These are phyloP conservation scores for Eulemur rubriventer DNA, from an alignment of 2,797 vertebrate species.

Conservation along the genomic window DNA sequence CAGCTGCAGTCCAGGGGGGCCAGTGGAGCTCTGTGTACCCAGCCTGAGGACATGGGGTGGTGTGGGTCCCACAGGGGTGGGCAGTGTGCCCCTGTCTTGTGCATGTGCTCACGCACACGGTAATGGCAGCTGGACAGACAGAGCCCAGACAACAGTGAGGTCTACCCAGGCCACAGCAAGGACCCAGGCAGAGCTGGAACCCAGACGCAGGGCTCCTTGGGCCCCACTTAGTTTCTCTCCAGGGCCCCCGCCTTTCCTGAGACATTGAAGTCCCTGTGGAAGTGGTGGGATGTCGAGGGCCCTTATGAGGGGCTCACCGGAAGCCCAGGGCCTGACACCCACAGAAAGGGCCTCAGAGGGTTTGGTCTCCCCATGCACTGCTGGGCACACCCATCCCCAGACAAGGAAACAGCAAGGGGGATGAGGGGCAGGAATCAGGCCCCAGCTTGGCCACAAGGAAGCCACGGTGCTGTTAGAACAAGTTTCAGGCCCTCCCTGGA, in stretches of 20 bases:
- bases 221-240: neutral
- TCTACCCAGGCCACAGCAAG: neutral
- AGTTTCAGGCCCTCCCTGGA: neutral
- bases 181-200: neutral
- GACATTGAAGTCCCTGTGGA: neutral
- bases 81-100: neutral
- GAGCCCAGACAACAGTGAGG: neutral
- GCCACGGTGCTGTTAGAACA: neutral
- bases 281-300: no score
- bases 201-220: no score
- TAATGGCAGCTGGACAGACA: no score
- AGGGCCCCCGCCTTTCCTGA: neutral
- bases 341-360: neutral
- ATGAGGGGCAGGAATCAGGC: no score
- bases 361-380: neutral
- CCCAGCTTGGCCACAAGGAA: neutral
- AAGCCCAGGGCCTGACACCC: neutral
- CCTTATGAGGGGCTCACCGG: neutral
- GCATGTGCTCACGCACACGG: fast-evolving
- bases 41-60: fast-evolving
- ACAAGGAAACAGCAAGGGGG: neutral
- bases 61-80: neutral
- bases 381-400: neutral
- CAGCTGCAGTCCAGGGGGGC: slow-evolving; percentile 83
- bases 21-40: fast-evolving